phyloP scores from a whole-genome alignment of 2,888 invertebrate species.

The Aproaerema taeniolella region DNA sequence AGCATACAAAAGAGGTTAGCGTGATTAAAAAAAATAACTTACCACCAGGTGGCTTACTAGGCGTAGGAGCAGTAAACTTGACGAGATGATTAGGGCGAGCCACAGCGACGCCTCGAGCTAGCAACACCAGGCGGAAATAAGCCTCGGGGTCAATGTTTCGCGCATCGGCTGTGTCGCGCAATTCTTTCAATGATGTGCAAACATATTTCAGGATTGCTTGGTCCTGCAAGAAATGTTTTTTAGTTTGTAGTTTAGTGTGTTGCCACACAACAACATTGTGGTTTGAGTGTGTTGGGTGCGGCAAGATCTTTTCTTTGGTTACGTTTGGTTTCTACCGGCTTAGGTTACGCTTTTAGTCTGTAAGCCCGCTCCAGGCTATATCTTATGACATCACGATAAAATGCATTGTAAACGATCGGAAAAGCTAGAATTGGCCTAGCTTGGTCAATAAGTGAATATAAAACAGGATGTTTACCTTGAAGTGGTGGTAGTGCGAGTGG shows the following conservation, averaged over 20 bases:
- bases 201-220: constrained; percentile 90
- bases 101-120: constrained; percentile 91
- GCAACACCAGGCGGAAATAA: constrained; percentile 90
- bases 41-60: constrained; percentile 51
- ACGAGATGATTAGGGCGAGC: constrained; percentile 88
- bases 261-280: neutral
- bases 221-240: constrained; percentile 72
- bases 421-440: no score
- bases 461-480: no score
- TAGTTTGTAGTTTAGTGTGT: neutral
- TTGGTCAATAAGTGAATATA: no score
- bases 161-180: constrained; percentile 79
- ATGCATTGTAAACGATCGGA: no score
- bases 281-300: no score
- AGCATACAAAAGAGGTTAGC: no score
- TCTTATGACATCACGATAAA: no score
- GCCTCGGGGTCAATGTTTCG: constrained; percentile 92
- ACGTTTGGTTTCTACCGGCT: no score
- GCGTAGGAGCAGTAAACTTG: constrained; percentile 57
- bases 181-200: constrained; percentile 79
- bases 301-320: no score
- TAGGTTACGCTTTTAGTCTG: no score
- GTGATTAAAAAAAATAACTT: no score
- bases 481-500: constrained; percentile 88
- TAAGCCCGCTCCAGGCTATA: no score